Base-by-base conservation (phyloP, 2,888 invertebrate genomes). In the Caenorhabditis sp. region DNA sequence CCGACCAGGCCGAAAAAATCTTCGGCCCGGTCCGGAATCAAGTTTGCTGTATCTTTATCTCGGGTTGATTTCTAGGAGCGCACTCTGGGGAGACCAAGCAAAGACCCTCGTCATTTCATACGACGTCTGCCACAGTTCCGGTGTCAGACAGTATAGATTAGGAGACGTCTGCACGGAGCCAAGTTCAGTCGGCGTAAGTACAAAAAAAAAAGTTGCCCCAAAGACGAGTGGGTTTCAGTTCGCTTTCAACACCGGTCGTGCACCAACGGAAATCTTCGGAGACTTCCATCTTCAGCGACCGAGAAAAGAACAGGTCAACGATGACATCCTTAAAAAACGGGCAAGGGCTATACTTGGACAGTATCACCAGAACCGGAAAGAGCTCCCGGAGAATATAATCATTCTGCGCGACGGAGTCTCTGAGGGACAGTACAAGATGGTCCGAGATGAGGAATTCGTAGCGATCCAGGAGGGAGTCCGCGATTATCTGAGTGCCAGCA, bases 401-500 rank as follows among this genome's bases (percentile, higher is more conserved):
- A 52, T 83, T 7, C 43, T 75, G 13, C 61, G 83, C 13, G 83
- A 83, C 50, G 82, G 83, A 9, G 77, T 83, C 26, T 74, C 80
- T 2, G 82, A 81, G n/a, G 79, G 81, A 30, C 82, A 83, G 41
- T 78, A 82, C 52, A 13, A 20, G 7, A 78, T 79, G 77, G 83
- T 73, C 1, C 30, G 68, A 7, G 39, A 63, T 0, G 32, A 71
- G 0, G 81, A 83, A 50, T 46, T 80, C 22, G 46, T 20, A 43
- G 61, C 68, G 2, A 55, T 81, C 15, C 56, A 59, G 5, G 66
- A 75, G 37, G 79, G 53, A n/a, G 52, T 66, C 7, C 41, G 46
- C 9, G 73, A 79, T 39, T 75, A 32, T n/a, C 56, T 26, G n/a
- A 50, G 32, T 5, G 15, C 52, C 8, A 55, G 32, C 15, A 45